Base-by-base conservation (phyloP, 2,797 vertebrate species). In the Pempheris klunzingeri region DNA sequence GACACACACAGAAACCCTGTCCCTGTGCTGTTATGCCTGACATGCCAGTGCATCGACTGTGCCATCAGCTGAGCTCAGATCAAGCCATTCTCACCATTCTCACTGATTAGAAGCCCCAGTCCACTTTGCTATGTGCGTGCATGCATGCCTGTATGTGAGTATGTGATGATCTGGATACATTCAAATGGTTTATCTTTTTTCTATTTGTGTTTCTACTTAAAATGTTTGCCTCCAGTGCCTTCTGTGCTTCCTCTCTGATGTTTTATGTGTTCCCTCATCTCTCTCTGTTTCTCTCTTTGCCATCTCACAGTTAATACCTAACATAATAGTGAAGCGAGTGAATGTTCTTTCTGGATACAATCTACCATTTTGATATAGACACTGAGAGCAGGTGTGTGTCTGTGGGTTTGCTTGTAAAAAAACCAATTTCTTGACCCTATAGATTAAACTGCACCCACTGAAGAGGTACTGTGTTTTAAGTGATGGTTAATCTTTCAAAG, bases 1-100 rank as follows among this genome's bases (percentile, higher is more conserved):
- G 9, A 65, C 12, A 77, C 36, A 59, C 44, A 52, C 58, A 77
- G 17, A 71, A 50, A 24, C 58, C 20, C 32, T 53, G 62, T 52
- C 61, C 43, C 46, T 9, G 5, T 32, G 32, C 52, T 46, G 55
- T 58, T 78, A 43, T 72, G 53, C 65, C 58, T 3, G 22, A 73
- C 80, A 69, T 75, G 63, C 63, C 74, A 83, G 44, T 81, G 66
- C 60, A 83, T 85, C 20, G 22, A 74, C 71, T 71, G 59, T 58
- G 71, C 68, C 81, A 85, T 90, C 59, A 78, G 81, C 64, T 82
- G 52, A 75, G 70, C 71, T 82, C 47, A 78, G 63, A 80, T 88
- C 71, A 81, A 78, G 57, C 64, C 59, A 20, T 81, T 49, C 20
- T 61, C 46, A 49, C 64, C 59, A 20, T 81, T 49, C 20, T 61